phyloP scores from a whole-genome alignment of 1,140 invertebrate genomes.

The Pseudomyrmex dendroicus region DNA sequence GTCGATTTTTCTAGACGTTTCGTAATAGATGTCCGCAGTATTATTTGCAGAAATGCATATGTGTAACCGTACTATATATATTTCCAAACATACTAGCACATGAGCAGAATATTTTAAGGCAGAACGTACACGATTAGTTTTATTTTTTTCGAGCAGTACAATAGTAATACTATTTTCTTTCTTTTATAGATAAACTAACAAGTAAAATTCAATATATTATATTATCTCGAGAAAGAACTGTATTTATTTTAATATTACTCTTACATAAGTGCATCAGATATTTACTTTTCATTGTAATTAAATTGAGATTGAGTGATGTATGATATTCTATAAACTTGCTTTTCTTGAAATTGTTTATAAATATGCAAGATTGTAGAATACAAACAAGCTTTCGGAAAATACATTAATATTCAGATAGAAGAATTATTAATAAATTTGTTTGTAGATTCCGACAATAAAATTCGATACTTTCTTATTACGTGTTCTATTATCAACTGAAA shows the following conservation, averaged over 20 bases:
- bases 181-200: constrained; percentile 43
- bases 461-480: constrained; percentile 51
- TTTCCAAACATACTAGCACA: constrained; percentile 37
- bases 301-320: constrained; percentile 30
- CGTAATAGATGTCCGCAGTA: constrained; percentile 77
- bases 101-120: constrained; percentile 32
- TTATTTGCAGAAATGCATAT: constrained; percentile 76
- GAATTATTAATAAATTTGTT: constrained; percentile 19
- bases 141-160: constrained; percentile 56
- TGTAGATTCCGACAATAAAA: constrained; percentile 58
- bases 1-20: constrained; percentile 62
- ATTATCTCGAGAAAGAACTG: constrained; percentile 64
- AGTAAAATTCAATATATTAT: constrained; percentile 47
- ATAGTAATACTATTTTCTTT: constrained; percentile 57
- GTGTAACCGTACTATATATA: constrained; percentile 53
- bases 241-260: constrained; percentile 66
- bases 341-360: constrained; percentile 17
- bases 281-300: constrained; percentile 20
- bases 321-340: constrained; percentile 14
- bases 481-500: constrained; percentile 23
- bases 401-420: not conserved
- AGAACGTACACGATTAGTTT: constrained; percentile 19
- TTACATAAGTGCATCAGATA: constrained; percentile 3
- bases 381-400: constrained; percentile 12
- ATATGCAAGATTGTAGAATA: constrained; percentile 27